Conservation (phyloP, 2,113 vertebrate species). For the Silurus asotus region DNA sequence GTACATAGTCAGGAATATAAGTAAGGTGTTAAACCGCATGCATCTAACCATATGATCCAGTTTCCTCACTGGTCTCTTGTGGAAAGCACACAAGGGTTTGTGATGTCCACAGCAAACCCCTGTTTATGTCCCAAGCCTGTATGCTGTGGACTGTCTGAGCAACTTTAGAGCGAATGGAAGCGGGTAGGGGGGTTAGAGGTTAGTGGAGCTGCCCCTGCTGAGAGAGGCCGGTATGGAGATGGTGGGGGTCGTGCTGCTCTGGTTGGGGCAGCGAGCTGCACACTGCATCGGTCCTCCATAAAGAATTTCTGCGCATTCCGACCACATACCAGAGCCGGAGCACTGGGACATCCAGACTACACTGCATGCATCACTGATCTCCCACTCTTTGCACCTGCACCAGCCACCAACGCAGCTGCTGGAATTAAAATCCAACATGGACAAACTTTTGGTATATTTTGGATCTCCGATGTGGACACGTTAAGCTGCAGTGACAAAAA, state of each 20-base stretch:
- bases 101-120: background rate
- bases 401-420: slow-evolving; percentile 8
- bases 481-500: slow-evolving; percentile 15
- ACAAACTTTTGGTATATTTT: background rate
- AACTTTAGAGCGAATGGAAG: background rate
- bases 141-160: background rate
- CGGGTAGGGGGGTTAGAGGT: slow-evolving; percentile 16
- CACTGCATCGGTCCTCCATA: slow-evolving; percentile 37
- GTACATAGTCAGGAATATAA: background rate
- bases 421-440: background rate
- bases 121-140: background rate
- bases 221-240: slow-evolving; percentile 32
- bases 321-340: slow-evolving; percentile 50
- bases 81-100: background rate
- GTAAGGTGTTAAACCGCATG: background rate
- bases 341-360: slow-evolving; percentile 22
- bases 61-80: background rate
- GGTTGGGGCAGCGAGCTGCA: slow-evolving; percentile 37
- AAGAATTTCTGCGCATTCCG: slow-evolving; percentile 62
- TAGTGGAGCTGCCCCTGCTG: slow-evolving; percentile 28
- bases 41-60: background rate
- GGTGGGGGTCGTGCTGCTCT: slow-evolving; percentile 30
- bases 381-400: slow-evolving; percentile 8
- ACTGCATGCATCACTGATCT: slow-evolving; percentile 1
- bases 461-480: background rate